Evolutionary conservation across 2,797 vertebrate species (phyloP), one percentile per base, ranked within the genome.

Genomic region (Gastrophryne carolinensis): DNA sequence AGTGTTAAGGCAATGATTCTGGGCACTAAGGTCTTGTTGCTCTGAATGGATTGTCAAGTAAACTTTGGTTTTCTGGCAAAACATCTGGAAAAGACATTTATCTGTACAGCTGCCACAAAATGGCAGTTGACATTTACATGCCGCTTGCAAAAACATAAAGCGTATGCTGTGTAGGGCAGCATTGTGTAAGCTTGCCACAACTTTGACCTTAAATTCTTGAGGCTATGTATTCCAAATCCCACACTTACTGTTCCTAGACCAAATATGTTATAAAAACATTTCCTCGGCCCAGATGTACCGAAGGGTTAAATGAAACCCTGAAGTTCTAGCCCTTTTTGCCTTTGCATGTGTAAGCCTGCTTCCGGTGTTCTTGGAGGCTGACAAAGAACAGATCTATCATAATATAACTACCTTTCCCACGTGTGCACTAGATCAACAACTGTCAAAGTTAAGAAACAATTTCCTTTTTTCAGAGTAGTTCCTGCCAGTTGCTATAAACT

Each of bases 351-450:
- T 29, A 19, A 2, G 47, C 54, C 58, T 64, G 72, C 21, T 58
- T 66, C 52, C 72, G 57, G 34, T 49, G 72, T 27, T 34, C 72
- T 26, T 47, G 11, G 17, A 41, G 24, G 50, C 50, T 73, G 61
- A 73, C 37, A 34, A 73, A 35, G 61, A 73, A 26, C 61, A 73
- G 72, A 73, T 47, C 50, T 17, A 34, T 65, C 72, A 65, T 73
- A 61, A 73, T 56, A 56, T 73, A 61, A 73, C 60, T 47, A 73
- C 61, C 60, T 73, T 73, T 73, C 71, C 49, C 72, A 65, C 35
- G 37, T 65, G 72, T 65, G 72, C 61, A 47, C 61, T 57, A 65
- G 35, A 73, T 73, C 60, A 73, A 54, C 60, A 73, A 35, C 72
- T 65, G 50, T 73, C 61, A 65, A 15, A 34, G 13, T 67, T 49